Evolutionary conservation across 2,888 invertebrate species (phyloP).

Genomic region (Acleris sparsana): DNA sequence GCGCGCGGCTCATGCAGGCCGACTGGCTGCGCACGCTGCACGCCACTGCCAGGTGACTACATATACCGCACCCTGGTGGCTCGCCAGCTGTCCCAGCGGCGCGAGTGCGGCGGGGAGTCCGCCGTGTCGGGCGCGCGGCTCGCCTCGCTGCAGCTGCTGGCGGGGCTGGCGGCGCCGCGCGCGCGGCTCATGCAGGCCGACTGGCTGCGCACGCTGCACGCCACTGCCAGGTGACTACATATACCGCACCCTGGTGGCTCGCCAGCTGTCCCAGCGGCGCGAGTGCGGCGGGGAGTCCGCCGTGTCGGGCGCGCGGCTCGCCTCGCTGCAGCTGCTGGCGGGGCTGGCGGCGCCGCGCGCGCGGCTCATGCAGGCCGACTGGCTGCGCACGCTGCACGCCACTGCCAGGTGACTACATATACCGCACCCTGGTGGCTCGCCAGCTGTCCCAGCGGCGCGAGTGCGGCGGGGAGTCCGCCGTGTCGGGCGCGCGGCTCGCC

Average conservation of each 20-base stretch:
- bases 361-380: slow-evolving; percentile 88
- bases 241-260: slow-evolving; percentile 85
- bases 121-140: slow-evolving; percentile 85
- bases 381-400: slow-evolving; percentile 91
- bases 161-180: slow-evolving; percentile 82
- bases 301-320: slow-evolving; percentile 85
- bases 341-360: slow-evolving; percentile 84
- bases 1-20: slow-evolving; percentile 87
- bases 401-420: slow-evolving; percentile 85
- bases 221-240: slow-evolving; percentile 85
- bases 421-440: slow-evolving; percentile 86
- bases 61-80: slow-evolving; percentile 85
- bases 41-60: slow-evolving; percentile 85
- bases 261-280: slow-evolving; percentile 91
- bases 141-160: slow-evolving; percentile 87
- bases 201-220: slow-evolving; percentile 92
- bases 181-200: slow-evolving; percentile 88
- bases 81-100: slow-evolving; percentile 91
- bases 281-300: slow-evolving; percentile 87
- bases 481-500: slow-evolving; percentile 85
- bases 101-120: slow-evolving; percentile 87
- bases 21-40: slow-evolving; percentile 93
- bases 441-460: slow-evolving; percentile 91
- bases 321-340: slow-evolving; percentile 87
- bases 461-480: slow-evolving; percentile 86